phyloP scores from a whole-genome alignment of 2,888 invertebrate genomes.

The Stenichneumon culpator region DNA sequence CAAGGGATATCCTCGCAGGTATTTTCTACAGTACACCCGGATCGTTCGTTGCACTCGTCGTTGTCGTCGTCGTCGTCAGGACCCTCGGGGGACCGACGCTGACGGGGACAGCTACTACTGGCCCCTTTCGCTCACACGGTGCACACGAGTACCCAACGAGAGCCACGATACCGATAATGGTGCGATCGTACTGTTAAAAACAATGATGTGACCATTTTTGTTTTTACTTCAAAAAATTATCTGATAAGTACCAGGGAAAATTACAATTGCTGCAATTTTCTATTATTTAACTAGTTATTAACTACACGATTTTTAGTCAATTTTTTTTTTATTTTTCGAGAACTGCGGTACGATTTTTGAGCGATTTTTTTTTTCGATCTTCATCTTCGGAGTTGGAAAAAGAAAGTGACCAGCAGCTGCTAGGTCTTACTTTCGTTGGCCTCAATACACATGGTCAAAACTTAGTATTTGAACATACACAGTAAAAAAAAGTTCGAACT shows the following conservation, averaged over 20 bases:
- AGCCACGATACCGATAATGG: not conserved
- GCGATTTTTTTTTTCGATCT: too few species aligned
- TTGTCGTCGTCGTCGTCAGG: conserved; percentile 51
- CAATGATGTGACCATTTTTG: not conserved
- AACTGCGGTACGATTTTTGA: not conserved
- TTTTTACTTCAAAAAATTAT: not conserved
- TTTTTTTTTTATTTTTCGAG: not conserved
- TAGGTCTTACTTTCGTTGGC: too few species aligned
- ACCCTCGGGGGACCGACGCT: conserved; percentile 56
- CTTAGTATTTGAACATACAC: too few species aligned
- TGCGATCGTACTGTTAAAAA: conserved; percentile 21
- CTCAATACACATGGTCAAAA: too few species aligned
- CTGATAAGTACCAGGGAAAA: not conserved
- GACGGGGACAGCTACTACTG: conserved; percentile 54
- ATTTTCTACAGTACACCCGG: conserved; percentile 59
- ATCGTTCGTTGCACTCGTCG: conserved; percentile 67
- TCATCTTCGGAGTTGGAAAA: too few species aligned
- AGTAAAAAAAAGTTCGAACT: too few species aligned
- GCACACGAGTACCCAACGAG: conserved; percentile 3
- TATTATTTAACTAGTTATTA: not conserved
- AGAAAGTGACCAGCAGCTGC: too few species aligned
- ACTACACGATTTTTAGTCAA: not conserved
- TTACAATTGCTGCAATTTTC: not conserved
- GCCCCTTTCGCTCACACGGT: conserved; percentile 40
- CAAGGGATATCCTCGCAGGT: conserved; percentile 63